Evolutionary conservation across 2,797 vertebrate species (phyloP).

Genomic region (Morelia viridis): DNA sequence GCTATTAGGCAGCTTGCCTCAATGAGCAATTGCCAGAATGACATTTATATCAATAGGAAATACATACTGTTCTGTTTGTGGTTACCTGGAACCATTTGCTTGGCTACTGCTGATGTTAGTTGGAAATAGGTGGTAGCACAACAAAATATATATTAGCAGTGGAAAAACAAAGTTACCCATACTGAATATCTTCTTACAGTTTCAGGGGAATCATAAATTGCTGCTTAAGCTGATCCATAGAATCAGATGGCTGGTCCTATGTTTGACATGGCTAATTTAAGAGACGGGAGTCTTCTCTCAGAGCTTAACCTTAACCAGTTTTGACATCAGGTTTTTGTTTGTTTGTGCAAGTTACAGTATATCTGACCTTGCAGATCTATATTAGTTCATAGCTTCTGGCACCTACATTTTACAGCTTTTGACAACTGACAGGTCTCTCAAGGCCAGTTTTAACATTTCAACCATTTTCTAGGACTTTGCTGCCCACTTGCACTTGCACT

Average conservation of each 20-base stretch:
- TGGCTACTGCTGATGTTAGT: neutral
- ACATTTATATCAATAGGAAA: neutral
- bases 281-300: conserved; percentile 1
- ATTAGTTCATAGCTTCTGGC: neutral
- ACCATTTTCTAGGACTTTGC: neutral
- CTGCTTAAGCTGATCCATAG: neutral
- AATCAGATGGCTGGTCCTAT: neutral
- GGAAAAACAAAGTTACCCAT: neutral
- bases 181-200: neutral
- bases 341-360: neutral
- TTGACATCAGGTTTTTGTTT: neutral
- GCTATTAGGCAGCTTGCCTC: neutral
- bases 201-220: neutral
- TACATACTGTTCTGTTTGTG: neutral
- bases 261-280: neutral
- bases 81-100: neutral
- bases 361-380: conserved; percentile 12
- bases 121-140: neutral
- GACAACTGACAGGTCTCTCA: neutral
- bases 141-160: neutral
- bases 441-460: neutral
- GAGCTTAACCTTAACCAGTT: conserved; percentile 13
- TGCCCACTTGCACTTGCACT: neutral
- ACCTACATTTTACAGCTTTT: neutral
- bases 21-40: neutral